These are phyloP conservation scores for Echinometra lucunter DNA, from an alignment of 53 echinoderm and acorn worm species.

Conservation along the genomic window DNA sequence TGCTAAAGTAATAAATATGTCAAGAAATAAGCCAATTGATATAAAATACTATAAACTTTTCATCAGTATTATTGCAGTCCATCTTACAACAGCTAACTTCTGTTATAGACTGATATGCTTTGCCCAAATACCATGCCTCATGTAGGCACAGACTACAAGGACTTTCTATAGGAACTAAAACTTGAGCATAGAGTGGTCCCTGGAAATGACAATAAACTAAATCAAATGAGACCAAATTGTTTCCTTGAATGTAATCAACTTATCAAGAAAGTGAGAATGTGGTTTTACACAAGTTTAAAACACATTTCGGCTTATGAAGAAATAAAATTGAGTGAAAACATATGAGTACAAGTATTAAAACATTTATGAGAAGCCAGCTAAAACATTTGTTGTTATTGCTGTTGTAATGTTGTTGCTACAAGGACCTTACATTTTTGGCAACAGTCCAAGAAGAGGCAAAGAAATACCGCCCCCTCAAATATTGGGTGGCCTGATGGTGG, in stretches of 20 bases:
- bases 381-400: neutral
- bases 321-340: conserved; percentile 24
- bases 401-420: neutral
- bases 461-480: conserved; percentile 46
- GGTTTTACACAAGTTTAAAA: neutral
- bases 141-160: neutral
- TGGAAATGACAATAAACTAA: conserved; percentile 36
- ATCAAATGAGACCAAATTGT: conserved; percentile 6
- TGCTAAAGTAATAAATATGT: conserved; percentile 19
- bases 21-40: neutral
- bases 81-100: neutral
- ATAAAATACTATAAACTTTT: conserved; percentile 2
- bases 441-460: neutral
- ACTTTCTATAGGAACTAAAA: neutral
- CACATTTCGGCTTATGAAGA: neutral
- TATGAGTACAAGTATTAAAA: conserved; percentile 14
- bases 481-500: conserved; percentile 38
- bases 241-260: conserved; percentile 12
- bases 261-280: neutral
- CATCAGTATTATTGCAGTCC: neutral
- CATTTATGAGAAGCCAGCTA: conserved; percentile 15
- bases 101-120: neutral
- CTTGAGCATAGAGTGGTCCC: neutral
- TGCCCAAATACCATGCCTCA: neutral
- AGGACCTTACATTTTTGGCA: conserved; percentile 29